Evolutionary conservation across 2,888 invertebrate genomes (phyloP).

Genomic region (Nebria salina): DNA sequence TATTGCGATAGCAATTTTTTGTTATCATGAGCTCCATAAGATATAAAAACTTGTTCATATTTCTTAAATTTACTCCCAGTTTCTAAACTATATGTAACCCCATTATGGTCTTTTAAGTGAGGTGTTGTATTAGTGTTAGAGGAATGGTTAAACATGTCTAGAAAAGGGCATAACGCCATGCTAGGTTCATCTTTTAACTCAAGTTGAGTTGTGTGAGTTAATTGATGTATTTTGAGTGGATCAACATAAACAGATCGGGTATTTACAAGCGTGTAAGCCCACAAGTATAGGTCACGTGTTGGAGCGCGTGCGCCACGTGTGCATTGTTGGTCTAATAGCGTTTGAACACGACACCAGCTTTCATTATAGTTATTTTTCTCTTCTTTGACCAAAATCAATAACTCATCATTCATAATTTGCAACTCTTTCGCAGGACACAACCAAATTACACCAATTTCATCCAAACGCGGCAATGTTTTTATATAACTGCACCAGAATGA

Average conservation of each 20-base stretch:
- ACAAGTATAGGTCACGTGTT: slow-evolving; percentile 70
- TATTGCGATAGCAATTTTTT: slow-evolving; percentile 84
- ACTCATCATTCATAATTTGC: slow-evolving; percentile 67
- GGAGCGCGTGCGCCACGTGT: slow-evolving; percentile 63
- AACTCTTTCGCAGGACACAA: slow-evolving; percentile 70
- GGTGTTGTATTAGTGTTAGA: slow-evolving; percentile 68
- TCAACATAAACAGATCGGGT: slow-evolving; percentile 84
- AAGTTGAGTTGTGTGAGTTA: slow-evolving; percentile 56
- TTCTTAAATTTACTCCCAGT: slow-evolving; percentile 67
- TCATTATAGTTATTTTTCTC: slow-evolving; percentile 65
- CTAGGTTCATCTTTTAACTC: slow-evolving; percentile 69
- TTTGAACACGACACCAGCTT: slow-evolving; percentile 60
- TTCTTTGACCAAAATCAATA: slow-evolving; percentile 65
- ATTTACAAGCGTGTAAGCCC: slow-evolving; percentile 88
- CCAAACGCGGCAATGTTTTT: slow-evolving; percentile 70
- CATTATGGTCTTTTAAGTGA: slow-evolving; percentile 54
- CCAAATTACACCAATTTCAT: slow-evolving; percentile 73
- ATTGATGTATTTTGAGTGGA: slow-evolving; percentile 62
- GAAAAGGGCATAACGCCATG: slow-evolving; percentile 84
- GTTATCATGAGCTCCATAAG: slow-evolving; percentile 87
- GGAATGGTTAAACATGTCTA: slow-evolving; percentile 92
- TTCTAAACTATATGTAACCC: slow-evolving; percentile 65
- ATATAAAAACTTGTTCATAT: slow-evolving; percentile 85
- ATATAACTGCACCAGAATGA: slow-evolving; percentile 75
- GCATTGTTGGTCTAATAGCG: slow-evolving; percentile 61